phyloP scores from a whole-genome alignment of 1,140 invertebrate genomes.

The Ctenoplectra terminalis region DNA sequence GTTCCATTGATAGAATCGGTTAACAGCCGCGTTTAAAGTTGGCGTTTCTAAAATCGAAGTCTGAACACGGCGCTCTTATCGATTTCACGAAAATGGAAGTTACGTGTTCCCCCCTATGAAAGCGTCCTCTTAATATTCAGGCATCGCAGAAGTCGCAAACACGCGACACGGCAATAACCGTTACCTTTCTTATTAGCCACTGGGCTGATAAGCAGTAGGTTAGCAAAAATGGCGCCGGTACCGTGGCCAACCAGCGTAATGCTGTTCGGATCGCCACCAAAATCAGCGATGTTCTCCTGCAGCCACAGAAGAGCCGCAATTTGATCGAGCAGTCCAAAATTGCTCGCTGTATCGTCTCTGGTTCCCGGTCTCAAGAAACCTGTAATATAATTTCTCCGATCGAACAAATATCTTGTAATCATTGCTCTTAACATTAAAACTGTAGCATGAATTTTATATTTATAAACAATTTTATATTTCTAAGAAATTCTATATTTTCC shows the following conservation, averaged over 20 bases:
- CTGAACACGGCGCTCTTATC: not conserved
- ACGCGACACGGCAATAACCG: conserved; percentile 30
- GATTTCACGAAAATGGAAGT: conserved; percentile 11
- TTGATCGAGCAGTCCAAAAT: conserved; percentile 95
- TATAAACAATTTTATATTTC: too few relatives aligned
- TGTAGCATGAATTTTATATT: too few relatives aligned
- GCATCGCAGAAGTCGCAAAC: conserved; percentile 37
- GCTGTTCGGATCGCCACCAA: conserved; percentile 92
- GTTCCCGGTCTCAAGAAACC: conserved; percentile 91
- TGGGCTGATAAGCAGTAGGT: conserved; percentile 94
- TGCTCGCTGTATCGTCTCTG: conserved; percentile 88
- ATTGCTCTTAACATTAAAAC: not conserved
- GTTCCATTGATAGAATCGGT: not conserved
- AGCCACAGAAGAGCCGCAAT: conserved; percentile 94
- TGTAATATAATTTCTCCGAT: conserved; percentile 69
- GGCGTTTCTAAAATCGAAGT: conserved; percentile 23
- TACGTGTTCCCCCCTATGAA: conserved; percentile 4
- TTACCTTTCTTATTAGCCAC: conserved; percentile 86
- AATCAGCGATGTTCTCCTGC: conserved; percentile 91
- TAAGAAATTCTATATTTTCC: too few relatives aligned
- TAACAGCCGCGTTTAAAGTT: not conserved
- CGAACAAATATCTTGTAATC: not conserved
- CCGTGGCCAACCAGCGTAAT: conserved; percentile 97
- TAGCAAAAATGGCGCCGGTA: conserved; percentile 96
- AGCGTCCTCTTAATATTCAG: conserved; percentile 43